phyloP scores from a whole-genome alignment of 2,113 vertebrate species.

The Brachionichthys hirsutus region DNA sequence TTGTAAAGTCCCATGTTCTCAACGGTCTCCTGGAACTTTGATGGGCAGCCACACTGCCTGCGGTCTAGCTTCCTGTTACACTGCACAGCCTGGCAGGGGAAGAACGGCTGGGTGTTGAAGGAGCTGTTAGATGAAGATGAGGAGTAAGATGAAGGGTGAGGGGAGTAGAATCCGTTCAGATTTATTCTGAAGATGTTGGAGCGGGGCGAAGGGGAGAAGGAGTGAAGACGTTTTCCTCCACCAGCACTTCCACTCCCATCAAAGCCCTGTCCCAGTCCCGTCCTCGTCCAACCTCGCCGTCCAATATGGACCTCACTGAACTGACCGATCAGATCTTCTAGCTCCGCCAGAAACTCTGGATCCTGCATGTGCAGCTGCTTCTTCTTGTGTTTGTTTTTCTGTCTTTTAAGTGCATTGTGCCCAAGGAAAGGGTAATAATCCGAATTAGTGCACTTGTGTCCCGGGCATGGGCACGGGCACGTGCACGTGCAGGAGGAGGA shows the following conservation, averaged over 20 bases:
- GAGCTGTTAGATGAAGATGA: constrained; percentile 72
- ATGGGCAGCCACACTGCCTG: constrained; percentile 89
- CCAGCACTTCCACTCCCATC: constrained; percentile 41
- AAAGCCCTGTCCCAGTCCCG: constrained; percentile 48
- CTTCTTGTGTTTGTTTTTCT: constrained; percentile 95
- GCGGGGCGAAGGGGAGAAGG: constrained; percentile 87
- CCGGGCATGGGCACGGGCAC: constrained; percentile 61
- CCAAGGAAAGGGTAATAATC: constrained; percentile 81
- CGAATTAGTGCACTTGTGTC: constrained; percentile 65
- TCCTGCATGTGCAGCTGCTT: constrained; percentile 90
- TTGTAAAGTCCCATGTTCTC: constrained; percentile 92
- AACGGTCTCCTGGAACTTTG: constrained; percentile 89
- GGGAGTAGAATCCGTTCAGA: constrained; percentile 95
- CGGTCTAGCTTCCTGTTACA: constrained; percentile 88
- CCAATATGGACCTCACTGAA: constrained; percentile 90
- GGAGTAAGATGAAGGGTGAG: constrained; percentile 74
- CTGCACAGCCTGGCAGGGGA: constrained; percentile 86
- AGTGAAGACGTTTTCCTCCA: constrained; percentile 77
- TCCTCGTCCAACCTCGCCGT: constrained; percentile 79
- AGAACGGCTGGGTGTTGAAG: constrained; percentile 72
- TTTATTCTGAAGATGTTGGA: constrained; percentile 90
- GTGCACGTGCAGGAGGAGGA: constrained; percentile 57
- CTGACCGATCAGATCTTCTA: constrained; percentile 89
- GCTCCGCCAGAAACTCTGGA: constrained; percentile 88
- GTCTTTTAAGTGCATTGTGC: constrained; percentile 88